These are phyloP conservation scores for Burhinus bistriatus DNA, from an alignment of 2,113 vertebrate genomes.

Conservation along the genomic window DNA sequence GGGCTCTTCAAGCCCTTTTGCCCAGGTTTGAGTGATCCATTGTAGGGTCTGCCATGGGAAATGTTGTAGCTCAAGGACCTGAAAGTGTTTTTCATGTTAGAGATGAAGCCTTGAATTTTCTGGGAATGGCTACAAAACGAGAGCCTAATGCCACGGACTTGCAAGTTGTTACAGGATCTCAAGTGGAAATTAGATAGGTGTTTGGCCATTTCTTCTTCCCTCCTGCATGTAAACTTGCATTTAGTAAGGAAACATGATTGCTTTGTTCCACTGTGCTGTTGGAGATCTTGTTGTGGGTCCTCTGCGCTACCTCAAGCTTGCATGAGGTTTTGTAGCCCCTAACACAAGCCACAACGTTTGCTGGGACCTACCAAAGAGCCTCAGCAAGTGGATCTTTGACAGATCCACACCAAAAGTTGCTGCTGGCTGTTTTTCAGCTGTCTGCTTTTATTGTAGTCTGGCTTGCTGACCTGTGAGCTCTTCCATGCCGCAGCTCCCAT, in stretches of 20 bases:
- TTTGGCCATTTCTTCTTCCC: background rate
- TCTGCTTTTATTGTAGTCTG: background rate
- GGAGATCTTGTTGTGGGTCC: background rate
- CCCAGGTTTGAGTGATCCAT: background rate
- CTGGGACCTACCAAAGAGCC: background rate
- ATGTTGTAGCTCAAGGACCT: background rate
- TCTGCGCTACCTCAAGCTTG: background rate
- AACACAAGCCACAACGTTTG: background rate
- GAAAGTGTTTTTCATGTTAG: background rate
- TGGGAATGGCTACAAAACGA: background rate
- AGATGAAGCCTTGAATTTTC: background rate
- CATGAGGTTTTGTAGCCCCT: background rate
- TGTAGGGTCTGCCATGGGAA: background rate
- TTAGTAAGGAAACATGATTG: background rate
- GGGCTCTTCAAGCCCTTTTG: background rate
- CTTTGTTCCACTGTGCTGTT: background rate
- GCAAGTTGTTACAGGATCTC: background rate
- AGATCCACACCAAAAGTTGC: background rate
- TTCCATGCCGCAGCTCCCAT: background rate
- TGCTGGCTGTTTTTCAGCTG: conserved; percentile 8
- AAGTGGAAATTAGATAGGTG: background rate
- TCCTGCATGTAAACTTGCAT: background rate
- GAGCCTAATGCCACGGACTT: background rate
- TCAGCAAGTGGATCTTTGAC: background rate
- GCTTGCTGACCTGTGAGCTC: background rate